phyloP scores from a whole-genome alignment of 2,113 vertebrate species.

The Zapornia atra region DNA sequence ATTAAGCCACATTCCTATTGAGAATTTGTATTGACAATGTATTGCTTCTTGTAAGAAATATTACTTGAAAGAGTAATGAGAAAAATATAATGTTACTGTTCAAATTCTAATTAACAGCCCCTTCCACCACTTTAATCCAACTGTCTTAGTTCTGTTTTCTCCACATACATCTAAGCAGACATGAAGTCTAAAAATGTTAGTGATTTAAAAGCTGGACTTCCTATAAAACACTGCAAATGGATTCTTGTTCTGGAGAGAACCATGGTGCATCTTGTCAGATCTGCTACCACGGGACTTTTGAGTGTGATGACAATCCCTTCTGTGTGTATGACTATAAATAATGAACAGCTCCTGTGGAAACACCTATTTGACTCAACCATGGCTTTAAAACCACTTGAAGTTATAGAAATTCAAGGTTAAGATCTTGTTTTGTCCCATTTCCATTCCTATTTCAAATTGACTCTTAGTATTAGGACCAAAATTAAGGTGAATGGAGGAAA shows the following conservation, averaged over 20 bases:
- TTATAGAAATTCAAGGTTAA: neutral
- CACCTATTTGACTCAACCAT: neutral
- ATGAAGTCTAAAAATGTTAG: neutral
- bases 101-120: neutral
- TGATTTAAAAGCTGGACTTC: neutral
- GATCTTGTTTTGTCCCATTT: neutral
- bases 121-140: neutral
- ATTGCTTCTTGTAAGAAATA: conserved; percentile 52
- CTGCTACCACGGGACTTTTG: neutral
- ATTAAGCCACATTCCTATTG: conserved; percentile 73
- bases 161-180: neutral
- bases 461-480: neutral
- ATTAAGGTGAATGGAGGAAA: neutral
- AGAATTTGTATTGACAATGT: conserved; percentile 70
- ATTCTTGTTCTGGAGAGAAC: neutral
- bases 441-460: neutral
- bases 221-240: neutral
- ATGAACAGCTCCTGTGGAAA: neutral
- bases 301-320: neutral
- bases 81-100: neutral
- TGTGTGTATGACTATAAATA: neutral
- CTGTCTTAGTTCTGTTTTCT: neutral
- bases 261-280: neutral
- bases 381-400: neutral
- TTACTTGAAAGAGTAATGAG: conserved; percentile 7